phyloP scores from a whole-genome alignment of 2,888 invertebrate species.

The Diplolepis rosae region DNA sequence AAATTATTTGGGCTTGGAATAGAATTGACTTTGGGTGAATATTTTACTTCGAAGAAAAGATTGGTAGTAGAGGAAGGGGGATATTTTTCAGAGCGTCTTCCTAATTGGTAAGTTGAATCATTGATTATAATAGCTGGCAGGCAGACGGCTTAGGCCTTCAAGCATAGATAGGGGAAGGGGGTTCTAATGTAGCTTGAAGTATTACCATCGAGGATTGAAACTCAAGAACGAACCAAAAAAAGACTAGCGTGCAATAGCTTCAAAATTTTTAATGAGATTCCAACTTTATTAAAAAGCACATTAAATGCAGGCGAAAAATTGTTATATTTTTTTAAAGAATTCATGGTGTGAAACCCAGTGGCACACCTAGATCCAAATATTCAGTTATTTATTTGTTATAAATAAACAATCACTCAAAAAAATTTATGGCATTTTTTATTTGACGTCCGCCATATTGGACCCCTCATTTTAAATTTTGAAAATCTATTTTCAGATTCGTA shows the following conservation, averaged over 20 bases:
- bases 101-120: slow-evolving; percentile 71
- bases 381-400: no score
- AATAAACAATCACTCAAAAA: no score
- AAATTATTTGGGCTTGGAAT: no score
- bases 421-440: no score
- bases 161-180: neutral
- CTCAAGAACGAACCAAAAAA: slow-evolving; percentile 56
- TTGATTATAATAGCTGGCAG: slow-evolving; percentile 67
- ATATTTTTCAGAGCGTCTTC: slow-evolving; percentile 65
- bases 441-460: no score
- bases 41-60: slow-evolving; percentile 44
- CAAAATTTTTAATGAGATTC: slow-evolving; percentile 47
- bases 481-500: no score
- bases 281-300: neutral
- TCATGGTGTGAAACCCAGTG: no score
- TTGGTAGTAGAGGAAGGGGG: slow-evolving; percentile 22
- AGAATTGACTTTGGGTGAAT: slow-evolving; percentile 45
- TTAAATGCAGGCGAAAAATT: no score
- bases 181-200: slow-evolving; percentile 64
- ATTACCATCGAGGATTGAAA: slow-evolving; percentile 67
- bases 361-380: no score
- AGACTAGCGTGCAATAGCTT: slow-evolving; percentile 41
- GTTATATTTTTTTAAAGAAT: no score
- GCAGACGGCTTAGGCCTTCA: slow-evolving; percentile 54
- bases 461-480: no score